Base-by-base conservation (phyloP, 1,140 invertebrate species). In the Orius insidiosus region DNA sequence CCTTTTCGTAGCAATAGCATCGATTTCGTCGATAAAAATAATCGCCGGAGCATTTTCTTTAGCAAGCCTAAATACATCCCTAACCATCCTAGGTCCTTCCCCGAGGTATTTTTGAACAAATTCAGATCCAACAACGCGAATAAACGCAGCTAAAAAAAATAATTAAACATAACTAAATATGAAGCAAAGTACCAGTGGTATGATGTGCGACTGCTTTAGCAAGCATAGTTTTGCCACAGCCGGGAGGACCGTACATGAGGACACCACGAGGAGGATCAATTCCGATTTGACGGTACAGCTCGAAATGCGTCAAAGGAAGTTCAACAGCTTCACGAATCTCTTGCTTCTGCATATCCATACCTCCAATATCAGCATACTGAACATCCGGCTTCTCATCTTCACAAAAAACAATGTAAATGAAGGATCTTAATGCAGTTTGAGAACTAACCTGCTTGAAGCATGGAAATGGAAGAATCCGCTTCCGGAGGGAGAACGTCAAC, bases 71-170 rank as follows among this genome's bases (percentile, higher is more conserved):
- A 99, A 99, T 1, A 99, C 95, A 67, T 99, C 96, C 51, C 96
- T 71, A 4, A 99, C 96, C 95, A 99, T 98, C 53, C 95, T 76
- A 1, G 96, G 94, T 1, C 95, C 93, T 70, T 99, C 96, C 24
- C 96, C 96, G 15, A 99, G 67, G 60, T 98, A 99, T 60, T 98
- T 99, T 65, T 99, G 96, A 1, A 99, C 95, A 67, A 99, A 98
- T 66, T 98, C 95, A 0, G 94, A 98, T 5, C 96, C 96, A 34
- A 99, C 95, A 11, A 99, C 95, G 48, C 94, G 74, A 54, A 98
- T 98, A 59, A 98, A 98, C 4, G 93, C 85, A 61, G 93, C 93
- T 77, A 59, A 46, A 67, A 69, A 48, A n/a, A n/a, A n/a, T n/a
- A n/a, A n/a, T n/a, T n/a, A n/a, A n/a, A n/a, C n/a, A n/a, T n/a